A percentile compares a stretch with the other conserved stretches of the same genome.
Conservation (phyloP, 2,113 vertebrate genomes). For the Vulpes ferrilata region DNA sequence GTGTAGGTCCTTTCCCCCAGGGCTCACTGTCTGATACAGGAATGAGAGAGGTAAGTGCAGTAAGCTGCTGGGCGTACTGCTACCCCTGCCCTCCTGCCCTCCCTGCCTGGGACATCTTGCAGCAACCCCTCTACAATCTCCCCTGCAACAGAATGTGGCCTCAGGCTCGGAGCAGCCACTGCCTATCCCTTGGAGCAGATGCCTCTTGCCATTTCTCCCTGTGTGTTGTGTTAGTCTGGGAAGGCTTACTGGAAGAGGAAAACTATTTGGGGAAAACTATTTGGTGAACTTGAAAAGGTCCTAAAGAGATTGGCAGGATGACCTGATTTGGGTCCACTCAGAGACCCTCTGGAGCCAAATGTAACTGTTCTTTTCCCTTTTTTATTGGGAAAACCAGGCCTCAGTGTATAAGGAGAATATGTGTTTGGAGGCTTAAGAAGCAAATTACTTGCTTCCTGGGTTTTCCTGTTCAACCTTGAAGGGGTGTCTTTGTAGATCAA, state of each 20-base stretch:
- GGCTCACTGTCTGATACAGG: background rate
- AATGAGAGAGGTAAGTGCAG: background rate
- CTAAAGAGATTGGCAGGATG: too few relatives aligned
- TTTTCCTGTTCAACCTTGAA: background rate
- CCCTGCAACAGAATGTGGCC: background rate
- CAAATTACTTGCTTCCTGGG: background rate
- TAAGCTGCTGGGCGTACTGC: rapidly evolving
- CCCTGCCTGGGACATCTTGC: rapidly evolving
- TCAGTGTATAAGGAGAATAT: background rate
- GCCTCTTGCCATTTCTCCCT: background rate
- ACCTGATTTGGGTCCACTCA: background rate
- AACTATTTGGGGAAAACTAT: rapidly evolving
- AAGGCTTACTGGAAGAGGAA: background rate
- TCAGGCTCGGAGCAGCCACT: background rate
- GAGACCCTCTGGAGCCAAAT: rapidly evolving
- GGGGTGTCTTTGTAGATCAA: background rate
- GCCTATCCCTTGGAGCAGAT: background rate
- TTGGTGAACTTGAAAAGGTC: background rate
- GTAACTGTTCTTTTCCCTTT: background rate
- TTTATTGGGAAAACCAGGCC: background rate
- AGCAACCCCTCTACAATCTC: background rate
- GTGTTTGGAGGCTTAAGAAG: background rate
- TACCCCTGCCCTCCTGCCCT: background rate
- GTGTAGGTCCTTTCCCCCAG: background rate
- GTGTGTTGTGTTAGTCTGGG: background rate